Evolutionary conservation across 2,797 vertebrate species (phyloP), one percentile per base, ranked within the genome.

Genomic region (Mustela erminea): DNA sequence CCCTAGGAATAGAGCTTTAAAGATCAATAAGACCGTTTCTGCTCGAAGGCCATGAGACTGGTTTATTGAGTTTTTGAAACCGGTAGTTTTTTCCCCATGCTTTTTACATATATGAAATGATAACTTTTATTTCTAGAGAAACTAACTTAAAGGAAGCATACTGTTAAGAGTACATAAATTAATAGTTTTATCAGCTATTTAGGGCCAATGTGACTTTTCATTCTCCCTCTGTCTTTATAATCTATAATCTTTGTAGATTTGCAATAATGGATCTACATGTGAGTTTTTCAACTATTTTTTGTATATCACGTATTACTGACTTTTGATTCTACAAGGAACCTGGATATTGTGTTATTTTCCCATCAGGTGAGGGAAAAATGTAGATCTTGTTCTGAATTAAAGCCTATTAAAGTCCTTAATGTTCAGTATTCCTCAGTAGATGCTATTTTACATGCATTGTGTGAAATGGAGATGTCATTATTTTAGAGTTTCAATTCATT

Each of bases 321-420:
- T 91, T 95, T 95, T 68, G 27, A 86, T 82, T 93, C 58, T 89
- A 8, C 27, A 93, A 72, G n/a, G 13, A 90, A 62, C 2, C 9
- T 83, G 17, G 52, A 81, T 82, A 80, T 60, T 72, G 13, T 90
- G 9, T 90, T n/a, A 87, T 90, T 89, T 89, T 91, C 58, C 58
- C 46, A 32, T 3, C 3, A 23, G 2, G 41, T 88, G 60, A 35
- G 25, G 7, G 38, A 8, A 81, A 89, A 62, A 62, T 87, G 12
- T 91, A 49, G 95, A 72, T 72, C 27, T 86, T 82, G 38, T 23
- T 82, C 75, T 87, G 62, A 83, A 87, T 92, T 86, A 41, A 89
- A 89, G 10, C 10, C 95, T 88, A 75, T 46, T 93, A 41, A 87
- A 78, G 17, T 60, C 1, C 7, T 62, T 78, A 0, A 12, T 90